Conservation (phyloP, 92 coral and sea anemone species). For the Bergia sp. region DNA sequence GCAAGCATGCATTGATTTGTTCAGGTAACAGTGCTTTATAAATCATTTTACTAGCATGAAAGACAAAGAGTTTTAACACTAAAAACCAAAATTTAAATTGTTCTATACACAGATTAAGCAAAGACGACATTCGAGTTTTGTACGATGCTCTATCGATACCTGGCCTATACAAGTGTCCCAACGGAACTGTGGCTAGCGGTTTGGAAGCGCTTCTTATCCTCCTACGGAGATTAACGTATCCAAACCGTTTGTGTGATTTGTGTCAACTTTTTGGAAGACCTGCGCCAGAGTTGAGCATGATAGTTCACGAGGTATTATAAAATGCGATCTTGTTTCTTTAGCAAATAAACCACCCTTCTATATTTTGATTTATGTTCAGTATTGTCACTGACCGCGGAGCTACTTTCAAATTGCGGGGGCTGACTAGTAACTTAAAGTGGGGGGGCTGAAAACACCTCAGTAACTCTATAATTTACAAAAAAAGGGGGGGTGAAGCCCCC, state of each 20-base stretch:
- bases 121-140: slow-evolving; percentile 53
- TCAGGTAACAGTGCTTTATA: slow-evolving; percentile 43
- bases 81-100: not conserved
- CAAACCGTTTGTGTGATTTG: slow-evolving; percentile 69
- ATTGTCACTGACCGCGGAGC: too few species aligned
- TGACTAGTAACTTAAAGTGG: too few species aligned
- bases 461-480: too few species aligned
- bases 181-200: slow-evolving; percentile 73
- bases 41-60: not conserved
- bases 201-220: slow-evolving; percentile 66
- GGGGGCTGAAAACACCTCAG: too few species aligned
- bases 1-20: slow-evolving; percentile 63
- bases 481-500: too few species aligned
- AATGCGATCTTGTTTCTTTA: slow-evolving; percentile 10
- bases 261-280: slow-evolving; percentile 68
- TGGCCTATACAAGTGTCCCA: slow-evolving; percentile 66
- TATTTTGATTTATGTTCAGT: too few species aligned
- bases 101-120: slow-evolving; percentile 34
- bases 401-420: too few species aligned
- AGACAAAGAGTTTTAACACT: too few species aligned
- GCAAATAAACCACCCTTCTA: not conserved
- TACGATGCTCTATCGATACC: slow-evolving; percentile 54
- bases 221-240: slow-evolving; percentile 61
- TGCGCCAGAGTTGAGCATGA: slow-evolving; percentile 73
- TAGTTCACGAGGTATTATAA: slow-evolving; percentile 63